These are phyloP conservation scores for Pomatostomus ruficeps DNA, from an alignment of 2,113 vertebrate species.

Conservation along the genomic window DNA sequence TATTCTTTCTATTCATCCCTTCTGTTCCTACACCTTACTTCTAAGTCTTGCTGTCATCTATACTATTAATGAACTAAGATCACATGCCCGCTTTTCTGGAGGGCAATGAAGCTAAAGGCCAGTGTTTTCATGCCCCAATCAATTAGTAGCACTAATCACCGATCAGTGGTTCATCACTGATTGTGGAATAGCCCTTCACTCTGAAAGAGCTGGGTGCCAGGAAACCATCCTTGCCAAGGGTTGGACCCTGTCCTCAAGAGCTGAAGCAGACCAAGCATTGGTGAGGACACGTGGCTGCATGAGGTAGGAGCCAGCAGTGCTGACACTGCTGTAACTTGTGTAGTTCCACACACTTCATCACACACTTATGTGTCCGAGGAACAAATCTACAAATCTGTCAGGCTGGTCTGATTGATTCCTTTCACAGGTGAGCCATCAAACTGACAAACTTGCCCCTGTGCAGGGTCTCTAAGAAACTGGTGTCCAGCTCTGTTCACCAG, in stretches of 20 bases:
- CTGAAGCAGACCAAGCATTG: neutral
- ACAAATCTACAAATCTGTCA: neutral
- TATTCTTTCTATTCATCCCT: neutral
- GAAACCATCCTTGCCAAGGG: neutral
- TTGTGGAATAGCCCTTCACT: neutral
- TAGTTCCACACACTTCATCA: neutral
- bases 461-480: neutral
- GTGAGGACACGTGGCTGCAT: neutral
- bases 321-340: neutral
- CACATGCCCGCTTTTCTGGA: neutral
- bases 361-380: neutral
- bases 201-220: neutral
- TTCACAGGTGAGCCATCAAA: neutral
- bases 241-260: neutral
- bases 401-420: neutral
- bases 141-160: neutral
- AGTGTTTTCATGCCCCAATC: neutral
- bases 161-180: neutral
- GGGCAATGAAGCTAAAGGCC: neutral
- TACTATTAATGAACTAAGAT: neutral
- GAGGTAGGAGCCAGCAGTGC: neutral
- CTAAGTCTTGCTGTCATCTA: neutral
- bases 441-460: neutral
- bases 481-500: neutral
- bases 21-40: neutral